These are phyloP conservation scores for Antechinus flavipes DNA, from an alignment of 2,113 vertebrate genomes.

Conservation along the genomic window DNA sequence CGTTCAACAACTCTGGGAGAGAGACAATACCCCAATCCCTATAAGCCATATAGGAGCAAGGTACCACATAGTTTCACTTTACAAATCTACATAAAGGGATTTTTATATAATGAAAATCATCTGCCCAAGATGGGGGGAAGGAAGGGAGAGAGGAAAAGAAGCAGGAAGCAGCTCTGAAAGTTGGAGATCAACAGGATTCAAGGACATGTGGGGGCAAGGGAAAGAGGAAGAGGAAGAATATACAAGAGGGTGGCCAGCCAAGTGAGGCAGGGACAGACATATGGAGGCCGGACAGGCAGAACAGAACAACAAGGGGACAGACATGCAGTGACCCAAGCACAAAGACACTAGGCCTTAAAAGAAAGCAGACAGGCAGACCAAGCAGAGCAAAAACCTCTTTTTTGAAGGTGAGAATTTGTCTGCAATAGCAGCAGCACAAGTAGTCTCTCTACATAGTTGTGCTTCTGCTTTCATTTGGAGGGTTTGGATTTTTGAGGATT, in stretches of 20 bases:
- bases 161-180: not conserved
- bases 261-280: too few species aligned
- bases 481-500: not conserved
- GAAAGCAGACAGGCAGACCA: not conserved
- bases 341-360: not conserved
- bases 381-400: not conserved
- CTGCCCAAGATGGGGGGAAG: too few species aligned
- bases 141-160: not conserved
- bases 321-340: not conserved
- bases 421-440: not conserved
- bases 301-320: not conserved
- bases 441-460: not conserved
- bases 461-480: not conserved
- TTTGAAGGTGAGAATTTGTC: not conserved
- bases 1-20: not conserved
- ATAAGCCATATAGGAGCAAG: not conserved
- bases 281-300: not conserved
- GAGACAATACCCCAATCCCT: not conserved
- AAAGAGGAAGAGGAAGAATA: not conserved
- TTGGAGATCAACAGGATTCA: not conserved
- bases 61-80: not conserved
- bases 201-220: not conserved
- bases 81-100: not conserved
- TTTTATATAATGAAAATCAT: not conserved
- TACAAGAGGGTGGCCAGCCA: not conserved